Percentiles rank a stretch among this genome's conserved stretches.
These are phyloP conservation scores for Cyclophora punctaria DNA, from an alignment of 2,888 invertebrate genomes.

Conservation along the genomic window DNA sequence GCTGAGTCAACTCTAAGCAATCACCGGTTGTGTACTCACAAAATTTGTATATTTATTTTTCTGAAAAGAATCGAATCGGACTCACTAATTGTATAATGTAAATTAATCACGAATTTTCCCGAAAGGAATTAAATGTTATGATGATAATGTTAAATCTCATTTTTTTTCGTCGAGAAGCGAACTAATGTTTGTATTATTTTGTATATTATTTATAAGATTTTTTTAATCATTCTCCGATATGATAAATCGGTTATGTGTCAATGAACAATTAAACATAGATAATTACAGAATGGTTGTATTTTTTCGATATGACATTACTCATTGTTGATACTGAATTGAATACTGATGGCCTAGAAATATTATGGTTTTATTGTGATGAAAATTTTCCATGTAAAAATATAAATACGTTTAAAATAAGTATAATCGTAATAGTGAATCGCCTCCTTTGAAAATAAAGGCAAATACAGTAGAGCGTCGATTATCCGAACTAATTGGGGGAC, in stretches of 20 bases:
- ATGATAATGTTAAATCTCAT: constrained; percentile 63
- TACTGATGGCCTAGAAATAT: constrained; percentile 68
- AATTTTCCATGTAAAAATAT: constrained; percentile 74
- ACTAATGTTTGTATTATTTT: constrained; percentile 73
- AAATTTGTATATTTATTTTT: constrained; percentile 69
- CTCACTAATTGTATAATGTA: constrained; percentile 48
- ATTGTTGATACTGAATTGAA: constrained; percentile 65
- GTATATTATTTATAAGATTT: constrained; percentile 73
- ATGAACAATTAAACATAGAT: constrained; percentile 53
- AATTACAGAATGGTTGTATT: constrained; percentile 67
- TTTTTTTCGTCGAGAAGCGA: constrained; percentile 49
- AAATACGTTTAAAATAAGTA: constrained; percentile 70
- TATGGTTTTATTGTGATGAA: constrained; percentile 69
- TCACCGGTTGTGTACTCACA: constrained; percentile 64
- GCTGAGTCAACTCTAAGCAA: constrained; percentile 50
- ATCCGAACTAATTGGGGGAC: too few relatives aligned
- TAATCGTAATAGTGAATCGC: constrained; percentile 72
- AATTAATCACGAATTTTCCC: constrained; percentile 58
- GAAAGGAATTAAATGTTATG: constrained; percentile 50
- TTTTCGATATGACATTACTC: constrained; percentile 64
- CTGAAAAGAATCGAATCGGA: constrained; percentile 59
- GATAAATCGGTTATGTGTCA: constrained; percentile 32
- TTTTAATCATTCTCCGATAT: constrained; percentile 50
- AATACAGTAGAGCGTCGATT: too few relatives aligned
- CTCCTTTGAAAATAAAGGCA: constrained; percentile 71